Conservation (phyloP, 2,113 vertebrate genomes). For the Helogale parvula region DNA sequence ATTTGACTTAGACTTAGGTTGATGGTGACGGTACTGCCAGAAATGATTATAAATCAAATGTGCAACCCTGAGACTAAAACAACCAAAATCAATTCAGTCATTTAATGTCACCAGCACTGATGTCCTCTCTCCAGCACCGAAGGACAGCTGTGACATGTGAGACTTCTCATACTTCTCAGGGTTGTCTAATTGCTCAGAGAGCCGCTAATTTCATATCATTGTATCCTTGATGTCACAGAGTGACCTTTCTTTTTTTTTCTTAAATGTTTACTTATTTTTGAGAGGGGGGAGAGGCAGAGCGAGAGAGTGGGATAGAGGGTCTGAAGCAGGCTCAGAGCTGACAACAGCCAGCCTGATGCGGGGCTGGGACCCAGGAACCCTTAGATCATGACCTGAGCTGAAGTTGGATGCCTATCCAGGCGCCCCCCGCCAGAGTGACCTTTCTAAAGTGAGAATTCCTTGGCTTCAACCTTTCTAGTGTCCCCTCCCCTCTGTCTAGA, state of each 20-base stretch:
- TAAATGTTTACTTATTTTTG: too few relatives aligned
- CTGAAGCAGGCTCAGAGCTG: too few relatives aligned
- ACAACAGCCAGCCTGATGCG: too few relatives aligned
- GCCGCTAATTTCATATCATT: not conserved
- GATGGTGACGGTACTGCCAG: not conserved
- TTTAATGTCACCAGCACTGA: not conserved
- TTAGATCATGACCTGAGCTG: too few relatives aligned
- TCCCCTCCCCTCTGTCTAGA: not conserved
- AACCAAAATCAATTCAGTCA: not conserved
- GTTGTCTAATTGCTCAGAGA: not conserved
- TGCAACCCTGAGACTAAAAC: not conserved
- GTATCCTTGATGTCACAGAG: not conserved
- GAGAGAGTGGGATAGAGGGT: too few relatives aligned
- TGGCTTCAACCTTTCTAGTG: not conserved
- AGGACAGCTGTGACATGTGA: too few relatives aligned
- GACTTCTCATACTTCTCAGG: not conserved
- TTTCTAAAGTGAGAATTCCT: not conserved
- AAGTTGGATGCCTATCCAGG: too few relatives aligned
- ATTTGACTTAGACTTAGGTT: not conserved
- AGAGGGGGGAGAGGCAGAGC: too few relatives aligned
- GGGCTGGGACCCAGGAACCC: too few relatives aligned
- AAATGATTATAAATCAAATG: constrained; percentile 25
- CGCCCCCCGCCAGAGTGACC: not conserved
- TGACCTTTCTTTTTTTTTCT: not conserved
- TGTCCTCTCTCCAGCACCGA: not conserved